phyloP scores from a whole-genome alignment of 2,888 invertebrate species.

The Drosophila buzzatii region DNA sequence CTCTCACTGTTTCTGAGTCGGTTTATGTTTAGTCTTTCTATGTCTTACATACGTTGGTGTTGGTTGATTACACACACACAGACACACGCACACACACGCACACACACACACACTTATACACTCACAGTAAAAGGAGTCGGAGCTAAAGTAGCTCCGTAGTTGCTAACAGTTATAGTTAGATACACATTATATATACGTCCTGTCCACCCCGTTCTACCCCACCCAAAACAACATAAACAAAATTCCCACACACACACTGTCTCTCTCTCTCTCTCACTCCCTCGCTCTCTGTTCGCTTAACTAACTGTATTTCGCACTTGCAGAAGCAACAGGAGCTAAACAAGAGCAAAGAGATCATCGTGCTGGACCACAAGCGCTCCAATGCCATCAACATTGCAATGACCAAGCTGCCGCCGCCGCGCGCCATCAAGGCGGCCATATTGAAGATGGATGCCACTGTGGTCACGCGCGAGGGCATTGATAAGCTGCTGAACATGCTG shows the following conservation, averaged over 20 bases:
- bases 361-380: slow-evolving; percentile 98
- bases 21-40: slow-evolving; percentile 34
- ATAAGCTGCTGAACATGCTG: slow-evolving; percentile 98
- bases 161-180: slow-evolving; percentile 14
- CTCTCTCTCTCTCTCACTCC: background rate
- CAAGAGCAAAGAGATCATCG: slow-evolving; percentile 96
- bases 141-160: too few species aligned
- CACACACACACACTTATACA: background rate
- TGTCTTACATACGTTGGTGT: slow-evolving; percentile 63
- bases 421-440: slow-evolving; percentile 99
- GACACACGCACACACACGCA: slow-evolving; percentile 18
- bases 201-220: slow-evolving; percentile 3
- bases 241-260: background rate
- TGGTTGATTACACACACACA: slow-evolving; percentile 47
- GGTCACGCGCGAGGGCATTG: slow-evolving; percentile 98
- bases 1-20: slow-evolving; percentile 14
- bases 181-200: slow-evolving; percentile 20
- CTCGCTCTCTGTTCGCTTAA: background rate
- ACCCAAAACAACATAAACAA: slow-evolving; percentile 14
- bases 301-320: slow-evolving; percentile 35
- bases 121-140: slow-evolving; percentile 1
- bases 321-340: slow-evolving; percentile 94
- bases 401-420: slow-evolving; percentile 98
- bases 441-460: slow-evolving; percentile 99
- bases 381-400: slow-evolving; percentile 99